phyloP scores from a whole-genome alignment of 2,797 vertebrate species.

The Remorina albescens region DNA sequence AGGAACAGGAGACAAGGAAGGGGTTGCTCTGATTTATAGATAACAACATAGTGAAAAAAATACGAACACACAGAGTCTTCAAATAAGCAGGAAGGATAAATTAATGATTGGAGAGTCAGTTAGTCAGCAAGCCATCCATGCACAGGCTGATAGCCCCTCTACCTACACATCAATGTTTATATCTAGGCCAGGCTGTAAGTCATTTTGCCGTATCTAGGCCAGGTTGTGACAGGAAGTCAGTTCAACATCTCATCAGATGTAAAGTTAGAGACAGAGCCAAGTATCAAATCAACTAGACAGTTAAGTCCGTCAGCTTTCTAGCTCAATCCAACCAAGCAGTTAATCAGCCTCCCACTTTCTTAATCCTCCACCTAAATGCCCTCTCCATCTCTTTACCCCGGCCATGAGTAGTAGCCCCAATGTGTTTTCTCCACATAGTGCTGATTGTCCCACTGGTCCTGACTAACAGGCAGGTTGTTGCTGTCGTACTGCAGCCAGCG shows the following conservation, averaged over 20 bases:
- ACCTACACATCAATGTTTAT: conserved; percentile 75
- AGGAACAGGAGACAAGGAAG: conserved; percentile 60
- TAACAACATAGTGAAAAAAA: conserved; percentile 64
- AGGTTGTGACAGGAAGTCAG: conserved; percentile 69
- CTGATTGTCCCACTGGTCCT: conserved; percentile 90
- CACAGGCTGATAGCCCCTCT: conserved; percentile 45
- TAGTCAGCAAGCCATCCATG: conserved; percentile 79
- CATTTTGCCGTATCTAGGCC: conserved; percentile 76
- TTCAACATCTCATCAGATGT: conserved; percentile 53
- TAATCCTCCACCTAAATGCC: conserved; percentile 27
- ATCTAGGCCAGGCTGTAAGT: conserved; percentile 77
- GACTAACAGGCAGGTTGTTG: conserved; percentile 87
- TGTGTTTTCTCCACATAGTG: conserved; percentile 96
- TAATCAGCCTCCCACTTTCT: conserved; percentile 54
- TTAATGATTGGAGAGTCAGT: conserved; percentile 79
- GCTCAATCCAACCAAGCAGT: conserved; percentile 44
- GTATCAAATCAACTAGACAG: conserved; percentile 57
- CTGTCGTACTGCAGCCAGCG: conserved; percentile 94
- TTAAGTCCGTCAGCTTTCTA: conserved; percentile 64
- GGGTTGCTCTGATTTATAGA: conserved; percentile 77
- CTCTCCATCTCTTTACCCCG: conserved; percentile 82
- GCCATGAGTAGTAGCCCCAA: conserved; percentile 96
- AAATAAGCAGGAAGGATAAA: conserved; percentile 76
- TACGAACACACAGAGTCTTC: conserved; percentile 64
- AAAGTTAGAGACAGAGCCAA: conserved; percentile 45